A percentile compares a stretch with the other conserved stretches of the same genome.
Conservation (phyloP, 1,140 invertebrate genomes). For the Pseudomyrmex pallidus region DNA sequence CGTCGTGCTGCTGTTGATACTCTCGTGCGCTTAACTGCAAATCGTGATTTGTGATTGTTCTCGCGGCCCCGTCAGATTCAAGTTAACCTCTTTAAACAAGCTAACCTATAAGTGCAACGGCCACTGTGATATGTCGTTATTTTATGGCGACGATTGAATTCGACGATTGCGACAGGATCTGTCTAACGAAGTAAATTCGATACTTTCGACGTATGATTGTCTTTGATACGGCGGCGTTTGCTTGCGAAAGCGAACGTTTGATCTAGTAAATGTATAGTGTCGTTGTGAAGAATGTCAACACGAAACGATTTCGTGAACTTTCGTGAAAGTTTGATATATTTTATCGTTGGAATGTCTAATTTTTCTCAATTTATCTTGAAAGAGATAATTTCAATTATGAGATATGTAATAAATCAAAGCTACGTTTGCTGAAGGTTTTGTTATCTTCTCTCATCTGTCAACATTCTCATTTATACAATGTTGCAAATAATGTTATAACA, state of each 20-base stretch:
- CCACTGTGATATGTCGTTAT: slow-evolving; percentile 70
- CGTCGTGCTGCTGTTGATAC: neutral
- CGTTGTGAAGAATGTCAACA: slow-evolving; percentile 69
- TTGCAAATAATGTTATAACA: neutral
- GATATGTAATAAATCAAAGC: neutral
- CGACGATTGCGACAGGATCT: too few species aligned
- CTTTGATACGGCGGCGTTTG: neutral
- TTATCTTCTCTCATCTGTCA: neutral
- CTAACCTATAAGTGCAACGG: slow-evolving; percentile 78
- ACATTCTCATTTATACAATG: slow-evolving; percentile 2
- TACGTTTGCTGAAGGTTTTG: neutral
- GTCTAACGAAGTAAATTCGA: slow-evolving; percentile 35
- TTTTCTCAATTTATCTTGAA: neutral
- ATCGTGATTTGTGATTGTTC: neutral
- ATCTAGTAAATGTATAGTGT: slow-evolving; percentile 37
- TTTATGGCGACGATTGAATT: slow-evolving; percentile 55
- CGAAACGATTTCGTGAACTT: neutral
- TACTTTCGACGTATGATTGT: neutral
- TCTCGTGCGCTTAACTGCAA: neutral
- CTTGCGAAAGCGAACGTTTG: neutral
- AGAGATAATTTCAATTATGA: too few species aligned
- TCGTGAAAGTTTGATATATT: slow-evolving; percentile 3
- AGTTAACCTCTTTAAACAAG: slow-evolving; percentile 81
- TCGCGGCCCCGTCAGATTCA: slow-evolving; percentile 6
- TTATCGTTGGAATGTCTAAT: neutral